Evolutionary conservation across 2,888 invertebrate species (phyloP).

Genomic region (Ectemnius continuus): DNA sequence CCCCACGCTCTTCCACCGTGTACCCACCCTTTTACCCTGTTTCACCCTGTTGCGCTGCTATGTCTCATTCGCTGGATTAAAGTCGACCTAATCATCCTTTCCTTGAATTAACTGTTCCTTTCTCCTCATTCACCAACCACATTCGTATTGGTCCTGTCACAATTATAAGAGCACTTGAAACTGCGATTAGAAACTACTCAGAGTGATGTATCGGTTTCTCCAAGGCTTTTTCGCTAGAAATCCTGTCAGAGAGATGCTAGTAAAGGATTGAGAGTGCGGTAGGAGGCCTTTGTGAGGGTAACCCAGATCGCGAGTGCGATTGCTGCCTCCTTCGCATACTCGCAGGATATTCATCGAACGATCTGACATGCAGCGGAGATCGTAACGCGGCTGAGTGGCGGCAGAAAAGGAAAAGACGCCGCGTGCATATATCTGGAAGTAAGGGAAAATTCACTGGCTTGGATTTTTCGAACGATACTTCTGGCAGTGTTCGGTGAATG

Average conservation of each 20-base stretch:
- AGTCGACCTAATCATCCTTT: too few species aligned
- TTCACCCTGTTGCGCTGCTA: too few species aligned
- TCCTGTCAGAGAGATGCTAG: neutral
- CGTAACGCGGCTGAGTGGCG: neutral
- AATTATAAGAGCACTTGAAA: too few species aligned
- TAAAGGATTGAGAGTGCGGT: neutral
- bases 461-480: neutral
- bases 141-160: too few species aligned
- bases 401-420: neutral
- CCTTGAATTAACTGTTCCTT: too few species aligned
- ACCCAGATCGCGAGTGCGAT: neutral
- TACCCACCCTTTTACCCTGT: too few species aligned
- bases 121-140: too few species aligned
- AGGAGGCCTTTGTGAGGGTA: neutral
- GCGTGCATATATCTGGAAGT: neutral
- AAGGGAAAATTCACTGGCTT: neutral
- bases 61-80: too few species aligned
- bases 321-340: neutral
- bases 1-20: too few species aligned
- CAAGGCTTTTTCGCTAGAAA: neutral
- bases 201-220: too few species aligned
- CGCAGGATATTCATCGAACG: slow-evolving; percentile 1
- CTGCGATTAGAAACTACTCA: too few species aligned
- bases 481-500: neutral
- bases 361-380: neutral